Evolutionary conservation across 1,140 invertebrate genomes (phyloP).

Genomic region (Cephus cinctus): DNA sequence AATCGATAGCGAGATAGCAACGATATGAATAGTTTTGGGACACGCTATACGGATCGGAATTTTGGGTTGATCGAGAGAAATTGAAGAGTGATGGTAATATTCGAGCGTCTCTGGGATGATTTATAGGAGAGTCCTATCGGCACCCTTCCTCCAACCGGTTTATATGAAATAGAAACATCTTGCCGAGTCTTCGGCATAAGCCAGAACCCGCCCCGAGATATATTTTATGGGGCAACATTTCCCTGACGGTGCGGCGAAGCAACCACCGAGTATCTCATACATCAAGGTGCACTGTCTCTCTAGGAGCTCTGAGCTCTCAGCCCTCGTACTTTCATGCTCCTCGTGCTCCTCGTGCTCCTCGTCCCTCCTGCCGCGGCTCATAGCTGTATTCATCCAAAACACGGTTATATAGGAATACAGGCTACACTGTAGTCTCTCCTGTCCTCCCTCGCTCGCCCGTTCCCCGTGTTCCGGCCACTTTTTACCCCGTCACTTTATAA

Average conservation of each 20-base stretch:
- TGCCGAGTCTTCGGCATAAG: slow-evolving; percentile 35
- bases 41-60: no score
- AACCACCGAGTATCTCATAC: slow-evolving; percentile 33
- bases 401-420: no score
- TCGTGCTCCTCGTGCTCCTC: neutral
- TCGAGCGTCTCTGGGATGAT: slow-evolving; percentile 22
- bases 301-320: slow-evolving; percentile 17
- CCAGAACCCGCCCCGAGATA: slow-evolving; percentile 45
- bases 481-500: no score
- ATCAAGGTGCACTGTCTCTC: slow-evolving; percentile 29
- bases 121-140: slow-evolving; percentile 40
- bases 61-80: no score
- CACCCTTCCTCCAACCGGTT: slow-evolving; percentile 28
- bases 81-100: no score
- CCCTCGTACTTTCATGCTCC: slow-evolving; percentile 24
- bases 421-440: no score
- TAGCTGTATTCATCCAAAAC: no score
- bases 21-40: no score
- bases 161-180: slow-evolving; percentile 49
- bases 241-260: slow-evolving; percentile 39
- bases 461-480: no score
- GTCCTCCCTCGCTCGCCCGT: no score
- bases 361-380: no score
- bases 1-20: no score
- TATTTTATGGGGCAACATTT: slow-evolving; percentile 51